Percentiles rank a stretch among this genome's conserved stretches.
These are phyloP conservation scores for Trichopria drosophilae DNA, from an alignment of 2,888 invertebrate species.

Conservation along the genomic window DNA sequence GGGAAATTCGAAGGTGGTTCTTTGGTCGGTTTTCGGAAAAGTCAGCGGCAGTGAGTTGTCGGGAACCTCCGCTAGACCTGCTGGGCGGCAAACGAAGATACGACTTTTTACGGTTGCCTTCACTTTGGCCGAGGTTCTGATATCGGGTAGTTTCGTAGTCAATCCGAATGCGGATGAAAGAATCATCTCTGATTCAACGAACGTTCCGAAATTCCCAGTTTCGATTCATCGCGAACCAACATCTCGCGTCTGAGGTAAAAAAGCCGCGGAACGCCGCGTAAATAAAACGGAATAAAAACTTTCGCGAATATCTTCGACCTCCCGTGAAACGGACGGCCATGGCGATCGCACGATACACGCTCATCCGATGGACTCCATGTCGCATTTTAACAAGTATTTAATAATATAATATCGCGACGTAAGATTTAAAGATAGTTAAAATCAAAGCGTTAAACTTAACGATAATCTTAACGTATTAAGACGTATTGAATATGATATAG, in stretches of 20 bases:
- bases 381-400: too few relatives aligned
- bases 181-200: neutral
- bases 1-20: too few relatives aligned
- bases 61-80: slow-evolving; percentile 57
- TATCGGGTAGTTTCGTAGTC: too few relatives aligned
- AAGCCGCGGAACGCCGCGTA: neutral
- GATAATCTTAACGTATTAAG: slow-evolving; percentile 40
- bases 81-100: slow-evolving; percentile 1
- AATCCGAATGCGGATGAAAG: neutral
- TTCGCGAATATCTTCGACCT: too few relatives aligned
- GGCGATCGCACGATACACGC: neutral
- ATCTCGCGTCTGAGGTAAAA: neutral
- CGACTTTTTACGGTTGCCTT: slow-evolving; percentile 36
- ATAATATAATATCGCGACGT: too few relatives aligned
- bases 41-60: slow-evolving; percentile 32
- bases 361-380: slow-evolving; percentile 9
- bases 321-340: too few relatives aligned
- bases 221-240: neutral
- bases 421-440: too few relatives aligned
- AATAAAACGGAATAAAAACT: slow-evolving; percentile 8
- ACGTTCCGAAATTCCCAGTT: neutral
- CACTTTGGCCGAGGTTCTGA: slow-evolving; percentile 58
- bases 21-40: too few relatives aligned
- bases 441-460: slow-evolving; percentile 31
- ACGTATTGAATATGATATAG: slow-evolving; percentile 51